Conservation (phyloP, 2,797 vertebrate species). For the Hylomyscus alleni region DNA sequence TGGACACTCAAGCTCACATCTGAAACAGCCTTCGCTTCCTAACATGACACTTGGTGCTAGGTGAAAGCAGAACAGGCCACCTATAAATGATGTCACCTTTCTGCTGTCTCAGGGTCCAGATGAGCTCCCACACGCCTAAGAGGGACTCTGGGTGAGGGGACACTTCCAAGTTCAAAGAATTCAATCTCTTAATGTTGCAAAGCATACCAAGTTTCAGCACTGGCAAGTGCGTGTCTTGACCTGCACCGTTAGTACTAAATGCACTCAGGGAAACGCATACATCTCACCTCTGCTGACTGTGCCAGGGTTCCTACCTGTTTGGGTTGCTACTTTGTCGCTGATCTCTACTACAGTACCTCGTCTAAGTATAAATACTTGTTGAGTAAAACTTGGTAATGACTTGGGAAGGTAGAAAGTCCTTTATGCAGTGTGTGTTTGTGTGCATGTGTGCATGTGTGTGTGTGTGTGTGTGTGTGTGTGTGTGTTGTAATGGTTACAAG, state of each 20-base stretch:
- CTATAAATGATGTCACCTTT: background rate
- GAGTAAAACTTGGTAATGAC: constrained; percentile 17
- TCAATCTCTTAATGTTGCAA: background rate
- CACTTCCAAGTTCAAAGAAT: constrained; percentile 33
- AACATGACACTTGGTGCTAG: background rate
- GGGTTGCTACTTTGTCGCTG: background rate
- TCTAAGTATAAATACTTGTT: background rate
- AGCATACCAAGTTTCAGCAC: background rate
- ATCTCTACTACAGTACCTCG: background rate
- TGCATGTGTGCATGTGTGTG: background rate
- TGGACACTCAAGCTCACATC: background rate
- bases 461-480: background rate
- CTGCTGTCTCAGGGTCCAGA: background rate
- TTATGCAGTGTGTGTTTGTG: background rate
- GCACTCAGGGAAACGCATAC: background rate
- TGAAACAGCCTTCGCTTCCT: constrained; percentile 33
- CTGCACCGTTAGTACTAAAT: background rate
- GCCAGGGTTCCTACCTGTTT: background rate
- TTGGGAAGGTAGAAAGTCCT: background rate
- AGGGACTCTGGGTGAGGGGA: background rate
- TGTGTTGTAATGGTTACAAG: background rate
- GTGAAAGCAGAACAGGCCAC: background rate
- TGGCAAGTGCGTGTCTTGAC: background rate
- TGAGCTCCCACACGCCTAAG: background rate
- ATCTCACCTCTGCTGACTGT: background rate